Evolutionary conservation across 2,113 vertebrate species (phyloP).

Genomic region (Epinephelus lanceolatus): DNA sequence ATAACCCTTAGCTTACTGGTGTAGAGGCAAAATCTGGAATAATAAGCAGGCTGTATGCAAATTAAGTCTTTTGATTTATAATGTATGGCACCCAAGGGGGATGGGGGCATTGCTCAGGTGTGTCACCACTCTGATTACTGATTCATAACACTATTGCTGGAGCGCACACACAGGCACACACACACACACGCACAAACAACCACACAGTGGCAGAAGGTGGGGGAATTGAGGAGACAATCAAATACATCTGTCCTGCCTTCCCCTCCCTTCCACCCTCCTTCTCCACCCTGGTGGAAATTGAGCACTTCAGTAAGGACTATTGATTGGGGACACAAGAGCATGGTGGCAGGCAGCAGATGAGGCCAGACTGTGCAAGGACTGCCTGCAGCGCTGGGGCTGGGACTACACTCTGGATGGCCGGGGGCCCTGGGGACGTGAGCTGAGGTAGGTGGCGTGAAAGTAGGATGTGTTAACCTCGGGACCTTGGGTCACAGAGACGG

Average conservation of each 20-base stretch:
- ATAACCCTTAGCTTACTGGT: constrained; percentile 81
- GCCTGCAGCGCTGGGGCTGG: constrained; percentile 68
- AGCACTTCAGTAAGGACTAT: constrained; percentile 85
- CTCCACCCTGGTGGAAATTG: constrained; percentile 82
- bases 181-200: constrained; percentile 58
- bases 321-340: constrained; percentile 83
- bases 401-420: constrained; percentile 48
- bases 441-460: constrained; percentile 54
- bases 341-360: constrained; percentile 83
- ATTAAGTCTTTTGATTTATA: constrained; percentile 89
- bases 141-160: constrained; percentile 82
- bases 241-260: constrained; percentile 81
- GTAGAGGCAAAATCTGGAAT: constrained; percentile 81
- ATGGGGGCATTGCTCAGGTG: constrained; percentile 87
- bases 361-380: constrained; percentile 67
- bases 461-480: constrained; percentile 73
- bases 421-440: constrained; percentile 50
- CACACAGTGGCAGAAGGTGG: constrained; percentile 78
- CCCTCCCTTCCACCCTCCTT: constrained; percentile 63
- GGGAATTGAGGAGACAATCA: constrained; percentile 86
- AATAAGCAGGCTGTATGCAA: constrained; percentile 87
- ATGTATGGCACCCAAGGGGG: constrained; percentile 87
- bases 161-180: constrained; percentile 52
- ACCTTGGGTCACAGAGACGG: constrained; percentile 36
- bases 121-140: constrained; percentile 87